These are phyloP conservation scores for Chitala chitala DNA, from an alignment of 2,113 vertebrate genomes.

Conservation along the genomic window DNA sequence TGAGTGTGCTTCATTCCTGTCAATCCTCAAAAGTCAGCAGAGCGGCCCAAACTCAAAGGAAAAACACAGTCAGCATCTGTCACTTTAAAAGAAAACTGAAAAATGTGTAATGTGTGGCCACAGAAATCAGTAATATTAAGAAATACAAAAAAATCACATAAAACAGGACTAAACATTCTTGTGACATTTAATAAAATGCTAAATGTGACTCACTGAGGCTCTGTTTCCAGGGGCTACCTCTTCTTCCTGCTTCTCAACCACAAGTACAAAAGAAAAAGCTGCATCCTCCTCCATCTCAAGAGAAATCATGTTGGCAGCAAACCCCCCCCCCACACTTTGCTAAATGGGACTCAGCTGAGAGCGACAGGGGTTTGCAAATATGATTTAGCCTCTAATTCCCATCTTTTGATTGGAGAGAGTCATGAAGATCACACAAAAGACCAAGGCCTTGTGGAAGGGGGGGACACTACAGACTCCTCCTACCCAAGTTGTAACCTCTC, in stretches of 20 bases:
- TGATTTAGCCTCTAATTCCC: slow-evolving; percentile 44
- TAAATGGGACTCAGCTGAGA: slow-evolving; percentile 27
- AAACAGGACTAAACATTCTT: background rate
- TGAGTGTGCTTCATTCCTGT: too few species aligned
- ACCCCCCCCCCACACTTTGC: background rate
- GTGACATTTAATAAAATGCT: background rate
- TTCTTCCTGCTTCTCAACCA: too few species aligned
- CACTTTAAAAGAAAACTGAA: too few species aligned
- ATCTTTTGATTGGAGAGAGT: slow-evolving; percentile 43
- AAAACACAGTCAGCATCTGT: too few species aligned
- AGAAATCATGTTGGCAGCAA: slow-evolving; percentile 5
- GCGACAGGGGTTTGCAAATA: slow-evolving; percentile 20
- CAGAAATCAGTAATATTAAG: background rate
- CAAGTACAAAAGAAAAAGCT: background rate
- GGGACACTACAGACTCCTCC: slow-evolving; percentile 37
- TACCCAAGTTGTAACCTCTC: slow-evolving; percentile 48
- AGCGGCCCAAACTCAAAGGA: too few species aligned
- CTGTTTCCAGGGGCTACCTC: background rate
- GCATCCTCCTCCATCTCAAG: background rate
- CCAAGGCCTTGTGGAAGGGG: slow-evolving; percentile 1
- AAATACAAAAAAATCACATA: background rate
- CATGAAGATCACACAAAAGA: slow-evolving; percentile 38
- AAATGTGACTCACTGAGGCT: too few species aligned
- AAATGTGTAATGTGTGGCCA: background rate
- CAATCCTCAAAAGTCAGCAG: too few species aligned